These are phyloP conservation scores for Meandrina meandrites DNA, from an alignment of 92 coral and sea anemone genomes.

Conservation along the genomic window DNA sequence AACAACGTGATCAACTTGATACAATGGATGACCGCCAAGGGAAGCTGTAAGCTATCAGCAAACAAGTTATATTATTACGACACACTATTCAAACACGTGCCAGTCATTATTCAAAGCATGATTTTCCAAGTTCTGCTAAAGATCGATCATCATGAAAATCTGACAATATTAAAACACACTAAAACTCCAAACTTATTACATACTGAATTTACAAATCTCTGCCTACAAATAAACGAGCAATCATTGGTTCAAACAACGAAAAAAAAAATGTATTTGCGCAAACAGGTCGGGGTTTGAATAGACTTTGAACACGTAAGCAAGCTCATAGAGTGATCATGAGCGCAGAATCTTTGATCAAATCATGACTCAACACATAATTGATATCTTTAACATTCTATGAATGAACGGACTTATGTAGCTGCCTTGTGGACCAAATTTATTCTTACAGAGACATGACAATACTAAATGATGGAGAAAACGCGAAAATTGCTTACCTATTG, in stretches of 20 bases:
- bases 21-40: not conserved
- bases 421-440: not conserved
- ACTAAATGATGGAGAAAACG: not conserved
- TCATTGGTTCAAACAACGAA: not conserved
- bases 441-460: too few species aligned
- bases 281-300: not conserved
- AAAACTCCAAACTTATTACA: not conserved
- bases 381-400: not conserved
- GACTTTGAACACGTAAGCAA: slow-evolving; percentile 18
- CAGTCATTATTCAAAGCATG: not conserved
- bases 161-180: not conserved
- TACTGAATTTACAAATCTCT: not conserved
- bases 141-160: not conserved
- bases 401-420: too few species aligned
- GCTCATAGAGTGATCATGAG: not conserved
- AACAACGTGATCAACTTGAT: not conserved
- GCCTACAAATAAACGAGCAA: not conserved
- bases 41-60: not conserved
- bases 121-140: not conserved
- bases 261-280: not conserved
- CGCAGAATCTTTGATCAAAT: not conserved
- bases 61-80: not conserved
- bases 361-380: too few species aligned
- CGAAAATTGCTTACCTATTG: slow-evolving; percentile 15
- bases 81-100: slow-evolving; percentile 4